Base-by-base conservation (phyloP, 2,113 vertebrate species). In the Eurypyga helias region DNA sequence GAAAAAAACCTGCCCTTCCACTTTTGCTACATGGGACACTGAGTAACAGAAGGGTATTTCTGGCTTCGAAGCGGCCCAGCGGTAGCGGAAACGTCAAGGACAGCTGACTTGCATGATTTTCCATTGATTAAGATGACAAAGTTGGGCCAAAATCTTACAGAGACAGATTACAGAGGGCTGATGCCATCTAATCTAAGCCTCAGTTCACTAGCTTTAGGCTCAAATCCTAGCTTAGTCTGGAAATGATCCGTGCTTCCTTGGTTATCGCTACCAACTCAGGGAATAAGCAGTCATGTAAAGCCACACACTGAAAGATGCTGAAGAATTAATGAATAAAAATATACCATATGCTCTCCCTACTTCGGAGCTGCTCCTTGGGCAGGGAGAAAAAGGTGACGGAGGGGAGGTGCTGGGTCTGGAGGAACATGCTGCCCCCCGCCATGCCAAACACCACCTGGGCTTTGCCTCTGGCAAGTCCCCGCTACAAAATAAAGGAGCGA, bases 101-200 rank as follows among this genome's bases (percentile, higher is more conserved):
- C 58, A 93, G 92, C 82, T 94, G 93, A 92, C 76, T 96, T 90
- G 90, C 90, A 94, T 94, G 96, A 96, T 97, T 94, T 95, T 83
- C 83, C 67, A 90, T 80, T 97, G 96, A 96, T 97, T 96, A 96
- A 88, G 96, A 96, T 88, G 96, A 88, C 87, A 90, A 94, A 88
- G 64, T 89, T 73, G 83, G 88, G 88, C 96, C 95, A 96, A 96
- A 93, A 93, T 70, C 85, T 93, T 86, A 34, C 70, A 66, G 64
- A 92, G 60, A 81, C 45, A 36, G 85, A 88, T 96, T 96, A 90
- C 41, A 86, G 83, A 91, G 65, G 80, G 55, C 77, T 89, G 96
- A 97, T 96, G 93, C 93, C 85, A 94, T 95, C 93, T 94, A 93
- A 96, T 94, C 95, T 90, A 88, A 94, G 75, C 79, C 88, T 83